phyloP scores from a whole-genome alignment of 2,888 invertebrate genomes.

The Abrostola triplasia region DNA sequence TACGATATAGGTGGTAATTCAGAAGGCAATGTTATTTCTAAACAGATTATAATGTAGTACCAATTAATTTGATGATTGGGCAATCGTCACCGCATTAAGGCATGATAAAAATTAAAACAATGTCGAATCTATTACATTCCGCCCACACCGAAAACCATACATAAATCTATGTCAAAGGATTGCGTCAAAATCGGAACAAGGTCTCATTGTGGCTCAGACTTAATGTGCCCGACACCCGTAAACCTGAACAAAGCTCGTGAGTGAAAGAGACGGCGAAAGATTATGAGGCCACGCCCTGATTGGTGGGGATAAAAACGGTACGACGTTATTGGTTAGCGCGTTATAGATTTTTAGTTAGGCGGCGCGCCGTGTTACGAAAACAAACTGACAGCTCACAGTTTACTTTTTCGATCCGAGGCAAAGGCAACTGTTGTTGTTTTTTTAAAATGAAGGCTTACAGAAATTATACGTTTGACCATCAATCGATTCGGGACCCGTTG shows the following conservation, averaged over 20 bases:
- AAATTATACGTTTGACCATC: constrained; percentile 65
- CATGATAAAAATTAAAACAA: constrained; percentile 27
- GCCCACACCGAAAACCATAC: constrained; percentile 42
- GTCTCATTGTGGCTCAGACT: constrained; percentile 62
- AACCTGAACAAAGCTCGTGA: constrained; percentile 76
- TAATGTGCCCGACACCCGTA: constrained; percentile 61
- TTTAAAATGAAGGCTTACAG: constrained; percentile 67
- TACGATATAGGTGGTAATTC: no score
- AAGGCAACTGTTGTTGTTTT: constrained; percentile 42
- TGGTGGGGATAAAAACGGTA: constrained; percentile 76
- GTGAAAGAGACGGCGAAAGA: constrained; percentile 77
- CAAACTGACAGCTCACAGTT: constrained; percentile 78
- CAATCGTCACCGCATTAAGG: constrained; percentile 13
- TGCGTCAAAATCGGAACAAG: constrained; percentile 45
- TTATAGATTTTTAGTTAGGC: constrained; percentile 85
- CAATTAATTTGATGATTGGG: no score
- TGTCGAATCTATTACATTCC: constrained; percentile 45
- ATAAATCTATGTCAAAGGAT: constrained; percentile 25
- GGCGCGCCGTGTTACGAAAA: constrained; percentile 66
- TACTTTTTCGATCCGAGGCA: constrained; percentile 69
- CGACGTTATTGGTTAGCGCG: constrained; percentile 79
- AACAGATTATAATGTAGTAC: no score
- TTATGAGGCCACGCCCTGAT: constrained; percentile 79
- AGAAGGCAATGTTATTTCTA: no score
- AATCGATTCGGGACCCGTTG: constrained; percentile 63